phyloP scores from a whole-genome alignment of 1,140 invertebrate genomes.

The Magallana angulata region DNA sequence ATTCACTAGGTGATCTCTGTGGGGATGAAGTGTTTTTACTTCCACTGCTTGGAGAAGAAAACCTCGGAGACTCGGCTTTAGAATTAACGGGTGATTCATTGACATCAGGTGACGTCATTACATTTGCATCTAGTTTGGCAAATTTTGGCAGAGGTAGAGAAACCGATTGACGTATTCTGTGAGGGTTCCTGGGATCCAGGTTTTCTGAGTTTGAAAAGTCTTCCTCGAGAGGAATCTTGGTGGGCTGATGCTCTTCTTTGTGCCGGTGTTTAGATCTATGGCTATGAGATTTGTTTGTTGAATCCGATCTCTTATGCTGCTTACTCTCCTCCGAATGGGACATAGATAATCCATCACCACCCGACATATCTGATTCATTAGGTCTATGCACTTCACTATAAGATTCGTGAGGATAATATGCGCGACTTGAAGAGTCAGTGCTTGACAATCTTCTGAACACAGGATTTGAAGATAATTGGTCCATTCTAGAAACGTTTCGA shows the following conservation, averaged over 20 bases:
- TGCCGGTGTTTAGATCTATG: conserved; percentile 50
- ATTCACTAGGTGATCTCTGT: conserved; percentile 63
- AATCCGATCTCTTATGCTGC: conserved; percentile 31
- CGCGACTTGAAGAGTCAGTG: conserved; percentile 55
- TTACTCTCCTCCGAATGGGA: conserved; percentile 27
- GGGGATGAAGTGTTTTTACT: conserved; percentile 69
- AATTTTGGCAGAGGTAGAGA: conserved; percentile 65
- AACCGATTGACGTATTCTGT: conserved; percentile 46
- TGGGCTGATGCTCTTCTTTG: conserved; percentile 60
- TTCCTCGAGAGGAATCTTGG: conserved; percentile 64
- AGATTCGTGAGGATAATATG: conserved; percentile 44
- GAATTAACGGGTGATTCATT: conserved; percentile 39
- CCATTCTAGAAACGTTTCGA: conserved; percentile 48
- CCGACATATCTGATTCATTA: conserved; percentile 54
- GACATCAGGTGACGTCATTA: conserved; percentile 47
- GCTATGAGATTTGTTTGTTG: conserved; percentile 37
- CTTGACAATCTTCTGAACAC: conserved; percentile 50
- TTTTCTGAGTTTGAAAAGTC: conserved; percentile 61
- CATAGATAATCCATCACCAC: conserved; percentile 33
- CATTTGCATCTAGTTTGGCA: conserved; percentile 59
- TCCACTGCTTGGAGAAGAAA: conserved; percentile 70
- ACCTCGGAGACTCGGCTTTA: conserved; percentile 65
- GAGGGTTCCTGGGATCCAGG: conserved; percentile 60
- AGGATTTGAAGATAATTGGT: conserved; percentile 51
- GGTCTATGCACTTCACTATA: conserved; percentile 34